A percentile compares a stretch with the other conserved stretches of the same genome.
phyloP scores from a whole-genome alignment of 1,140 invertebrate species.

The Platyura marginata region DNA sequence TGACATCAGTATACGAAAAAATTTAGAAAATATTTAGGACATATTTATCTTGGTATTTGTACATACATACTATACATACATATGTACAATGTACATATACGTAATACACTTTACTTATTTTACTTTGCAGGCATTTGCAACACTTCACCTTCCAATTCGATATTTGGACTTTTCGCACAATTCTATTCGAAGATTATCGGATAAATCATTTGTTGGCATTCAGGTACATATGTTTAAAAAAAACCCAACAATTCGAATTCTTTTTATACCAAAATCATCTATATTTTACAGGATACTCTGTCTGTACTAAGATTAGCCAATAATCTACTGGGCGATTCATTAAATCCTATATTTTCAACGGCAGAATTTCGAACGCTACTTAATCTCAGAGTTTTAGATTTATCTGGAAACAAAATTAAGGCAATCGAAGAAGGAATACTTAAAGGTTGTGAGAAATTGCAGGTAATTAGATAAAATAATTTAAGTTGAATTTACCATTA shows the following conservation, averaged over 20 bases:
- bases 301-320: conserved; percentile 52
- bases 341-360: conserved; percentile 78
- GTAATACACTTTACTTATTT: too few species aligned
- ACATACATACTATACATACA: too few species aligned
- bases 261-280: not conserved
- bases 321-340: conserved; percentile 69
- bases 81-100: too few species aligned
- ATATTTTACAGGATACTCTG: conserved; percentile 27
- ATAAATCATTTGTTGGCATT: conserved; percentile 49
- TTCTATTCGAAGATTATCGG: conserved; percentile 56
- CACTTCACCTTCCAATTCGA: conserved; percentile 42
- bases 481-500: too few species aligned
- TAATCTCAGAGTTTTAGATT: conserved; percentile 50
- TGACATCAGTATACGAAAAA: too few species aligned
- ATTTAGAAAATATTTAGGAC: too few species aligned
- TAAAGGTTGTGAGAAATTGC: conserved; percentile 56
- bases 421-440: conserved; percentile 69
- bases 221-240: conserved; percentile 17
- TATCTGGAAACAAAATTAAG: conserved; percentile 58
- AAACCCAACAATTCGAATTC: not conserved
- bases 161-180: conserved; percentile 68
- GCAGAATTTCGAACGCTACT: conserved; percentile 60
- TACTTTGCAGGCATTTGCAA: conserved; percentile 31
- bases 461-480: too few species aligned
- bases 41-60: too few species aligned